Evolutionary conservation across 2,888 invertebrate genomes (phyloP).

Genomic region (Drosophila phalerata): DNA sequence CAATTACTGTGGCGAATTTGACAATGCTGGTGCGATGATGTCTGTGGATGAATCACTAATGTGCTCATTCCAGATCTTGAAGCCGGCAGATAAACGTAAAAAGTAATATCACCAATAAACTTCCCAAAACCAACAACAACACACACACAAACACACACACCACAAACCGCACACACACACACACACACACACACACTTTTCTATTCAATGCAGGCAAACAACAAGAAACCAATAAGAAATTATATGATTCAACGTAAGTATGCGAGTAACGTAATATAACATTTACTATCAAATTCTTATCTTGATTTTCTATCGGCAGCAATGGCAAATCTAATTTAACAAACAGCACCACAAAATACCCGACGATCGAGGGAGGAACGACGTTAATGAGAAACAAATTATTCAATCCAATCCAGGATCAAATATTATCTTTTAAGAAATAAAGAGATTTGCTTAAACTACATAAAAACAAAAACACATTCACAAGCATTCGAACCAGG

Average conservation of each 20-base stretch:
- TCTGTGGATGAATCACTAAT: conserved; percentile 99
- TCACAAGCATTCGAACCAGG: conserved; percentile 63
- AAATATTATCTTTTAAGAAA: conserved; percentile 57
- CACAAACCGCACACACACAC: too few species aligned
- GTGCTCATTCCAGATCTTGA: conserved; percentile 99
- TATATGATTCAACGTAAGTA: conserved; percentile 68
- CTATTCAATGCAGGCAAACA: conserved; percentile 44
- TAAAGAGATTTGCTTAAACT: conserved; percentile 71
- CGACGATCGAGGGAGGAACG: conserved; percentile 29
- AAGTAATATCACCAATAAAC: conserved; percentile 76
- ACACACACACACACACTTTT: conserved; percentile 33
- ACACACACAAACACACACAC: conserved; percentile 9
- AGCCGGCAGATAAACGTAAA: conserved; percentile 99
- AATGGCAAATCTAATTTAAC: conserved; percentile 64
- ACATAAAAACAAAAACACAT: conserved; percentile 53
- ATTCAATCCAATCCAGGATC: conserved; percentile 45
- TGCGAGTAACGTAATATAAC: conserved; percentile 28
- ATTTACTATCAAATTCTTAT: conserved; percentile 59
- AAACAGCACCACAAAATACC: conserved; percentile 34
- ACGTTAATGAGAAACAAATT: conserved; percentile 12
- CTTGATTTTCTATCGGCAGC: conserved; percentile 64
- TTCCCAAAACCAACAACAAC: conserved; percentile 19
- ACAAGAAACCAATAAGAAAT: conserved; percentile 45
- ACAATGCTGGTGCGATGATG: conserved; percentile 98
- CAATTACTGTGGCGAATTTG: conserved; percentile 97